Evolutionary conservation across 2,797 vertebrate species (phyloP).

Genomic region (Percopsis omiscomaycus): DNA sequence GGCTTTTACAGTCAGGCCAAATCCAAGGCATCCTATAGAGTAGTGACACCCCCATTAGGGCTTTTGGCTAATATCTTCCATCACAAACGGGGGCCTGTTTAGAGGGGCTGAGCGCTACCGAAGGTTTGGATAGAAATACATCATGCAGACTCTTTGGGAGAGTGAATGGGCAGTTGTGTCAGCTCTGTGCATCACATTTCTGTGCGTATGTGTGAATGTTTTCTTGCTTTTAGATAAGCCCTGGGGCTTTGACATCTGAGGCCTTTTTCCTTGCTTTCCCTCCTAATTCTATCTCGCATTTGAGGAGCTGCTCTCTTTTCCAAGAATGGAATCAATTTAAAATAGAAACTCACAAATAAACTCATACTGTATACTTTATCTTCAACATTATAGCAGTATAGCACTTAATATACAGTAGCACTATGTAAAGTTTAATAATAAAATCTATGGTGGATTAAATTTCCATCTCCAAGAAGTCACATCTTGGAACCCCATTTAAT

Average conservation of each 20-base stretch:
- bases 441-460: too few species aligned
- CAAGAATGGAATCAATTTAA: too few species aligned
- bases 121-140: slow-evolving; percentile 43
- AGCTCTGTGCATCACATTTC: slow-evolving; percentile 50
- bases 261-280: slow-evolving; percentile 34
- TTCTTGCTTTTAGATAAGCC: slow-evolving; percentile 43
- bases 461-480: too few species aligned
- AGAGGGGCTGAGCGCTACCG: slow-evolving; percentile 19
- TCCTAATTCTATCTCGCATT: slow-evolving; percentile 36
- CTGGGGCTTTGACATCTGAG: slow-evolving; percentile 41
- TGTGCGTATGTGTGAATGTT: slow-evolving; percentile 33
- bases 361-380: too few species aligned
- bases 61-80: slow-evolving; percentile 48
- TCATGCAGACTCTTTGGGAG: slow-evolving; percentile 42
- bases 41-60: slow-evolving; percentile 24
- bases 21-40: slow-evolving; percentile 28
- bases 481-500: too few species aligned
- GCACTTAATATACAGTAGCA: too few species aligned
- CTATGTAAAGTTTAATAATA: too few species aligned
- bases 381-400: too few species aligned
- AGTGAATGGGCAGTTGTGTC: slow-evolving; percentile 37
- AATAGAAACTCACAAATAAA: too few species aligned
- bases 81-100: slow-evolving; percentile 42
- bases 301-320: slow-evolving; percentile 18
- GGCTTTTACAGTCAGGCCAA: slow-evolving; percentile 41